These are phyloP conservation scores for Murina feae DNA, from an alignment of 2,113 vertebrate genomes.

Conservation along the genomic window DNA sequence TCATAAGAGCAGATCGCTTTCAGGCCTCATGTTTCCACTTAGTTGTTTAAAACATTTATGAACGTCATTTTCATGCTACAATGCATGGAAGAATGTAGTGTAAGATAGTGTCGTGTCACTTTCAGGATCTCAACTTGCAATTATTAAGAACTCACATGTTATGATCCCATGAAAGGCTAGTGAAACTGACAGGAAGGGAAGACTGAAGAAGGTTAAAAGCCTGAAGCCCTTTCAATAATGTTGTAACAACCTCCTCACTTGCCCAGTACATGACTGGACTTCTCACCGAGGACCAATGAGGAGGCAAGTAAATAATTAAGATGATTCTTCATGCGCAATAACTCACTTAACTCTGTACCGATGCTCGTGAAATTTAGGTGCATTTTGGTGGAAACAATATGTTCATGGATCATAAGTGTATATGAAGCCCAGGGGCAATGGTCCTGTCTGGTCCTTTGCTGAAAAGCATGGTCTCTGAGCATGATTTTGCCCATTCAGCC, in stretches of 20 bases:
- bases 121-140: neutral
- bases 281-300: neutral
- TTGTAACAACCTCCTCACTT: neutral
- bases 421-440: neutral
- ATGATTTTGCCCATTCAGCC: slow-evolving; percentile 43
- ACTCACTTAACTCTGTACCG: neutral
- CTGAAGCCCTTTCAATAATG: neutral
- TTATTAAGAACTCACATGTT: neutral
- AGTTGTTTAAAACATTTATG: neutral
- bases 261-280: neutral
- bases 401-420: neutral
- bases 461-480: slow-evolving; percentile 38
- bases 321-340: neutral
- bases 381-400: neutral
- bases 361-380: neutral
- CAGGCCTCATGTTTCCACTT: neutral
- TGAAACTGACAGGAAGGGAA: neutral
- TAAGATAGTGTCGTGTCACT: neutral
- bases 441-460: neutral
- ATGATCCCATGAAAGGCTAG: neutral
- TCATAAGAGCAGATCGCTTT: neutral
- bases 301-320: neutral
- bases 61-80: neutral
- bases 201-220: neutral
- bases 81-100: neutral